Evolutionary conservation across 2,888 invertebrate species (phyloP).

Genomic region (Sisyra terminalis): DNA sequence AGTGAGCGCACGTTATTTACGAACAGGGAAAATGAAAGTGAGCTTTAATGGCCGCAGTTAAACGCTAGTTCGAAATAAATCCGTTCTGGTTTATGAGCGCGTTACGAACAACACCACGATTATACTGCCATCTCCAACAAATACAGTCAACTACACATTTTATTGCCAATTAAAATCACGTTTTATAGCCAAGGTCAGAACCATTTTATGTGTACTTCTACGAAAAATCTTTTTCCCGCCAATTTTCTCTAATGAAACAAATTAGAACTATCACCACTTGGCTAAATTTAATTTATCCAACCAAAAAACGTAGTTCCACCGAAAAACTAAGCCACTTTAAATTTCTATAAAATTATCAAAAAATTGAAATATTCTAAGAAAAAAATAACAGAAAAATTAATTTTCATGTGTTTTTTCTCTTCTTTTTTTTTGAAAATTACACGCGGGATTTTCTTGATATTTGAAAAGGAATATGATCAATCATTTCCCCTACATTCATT

Average conservation of each 20-base stretch:
- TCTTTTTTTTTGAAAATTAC: not conserved
- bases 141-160: slow-evolving; percentile 19
- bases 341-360: too few relatives aligned
- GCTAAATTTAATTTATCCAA: too few relatives aligned
- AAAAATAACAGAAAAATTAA: not conserved
- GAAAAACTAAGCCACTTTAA: too few relatives aligned
- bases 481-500: not conserved
- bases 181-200: slow-evolving; percentile 5
- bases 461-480: not conserved
- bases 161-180: too few relatives aligned
- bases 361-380: too few relatives aligned
- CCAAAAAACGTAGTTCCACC: too few relatives aligned
- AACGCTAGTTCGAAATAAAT: slow-evolving; percentile 13
- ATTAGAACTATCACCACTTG: too few relatives aligned
- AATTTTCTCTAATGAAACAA: too few relatives aligned
- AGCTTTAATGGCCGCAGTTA: slow-evolving; percentile 12
- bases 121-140: slow-evolving; percentile 23
- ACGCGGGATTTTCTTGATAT: too few relatives aligned
- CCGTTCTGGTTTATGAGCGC: slow-evolving; percentile 12
- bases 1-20: not conserved
- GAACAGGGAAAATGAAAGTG: slow-evolving; percentile 1
- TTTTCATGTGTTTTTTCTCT: not conserved
- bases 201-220: too few relatives aligned
- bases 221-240: too few relatives aligned
- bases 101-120: slow-evolving; percentile 12